Percentiles rank a stretch among this genome's conserved stretches.
Conservation (phyloP, 2,113 vertebrate species). For the Coregonus clupeaformis region DNA sequence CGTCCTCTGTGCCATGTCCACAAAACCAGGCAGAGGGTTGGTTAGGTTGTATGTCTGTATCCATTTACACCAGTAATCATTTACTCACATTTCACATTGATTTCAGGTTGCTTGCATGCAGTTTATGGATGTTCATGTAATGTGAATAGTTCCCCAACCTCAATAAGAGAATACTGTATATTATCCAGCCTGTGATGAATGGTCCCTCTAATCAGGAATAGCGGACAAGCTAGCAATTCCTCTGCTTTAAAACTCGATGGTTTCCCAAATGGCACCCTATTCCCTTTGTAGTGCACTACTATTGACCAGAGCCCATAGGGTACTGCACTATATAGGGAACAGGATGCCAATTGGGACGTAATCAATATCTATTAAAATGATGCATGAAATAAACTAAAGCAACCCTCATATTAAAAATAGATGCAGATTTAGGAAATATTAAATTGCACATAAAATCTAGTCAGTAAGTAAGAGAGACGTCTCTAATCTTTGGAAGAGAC, state of each 20-base stretch:
- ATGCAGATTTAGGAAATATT: slow-evolving; percentile 61
- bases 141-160: neutral
- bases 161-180: neutral
- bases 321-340: neutral
- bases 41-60: neutral
- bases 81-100: neutral
- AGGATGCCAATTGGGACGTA: neutral
- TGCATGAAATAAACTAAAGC: slow-evolving; percentile 43
- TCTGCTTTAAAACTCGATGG: neutral
- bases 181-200: neutral
- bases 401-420: slow-evolving; percentile 42
- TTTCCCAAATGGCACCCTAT: too few species aligned
- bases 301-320: too few species aligned
- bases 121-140: neutral
- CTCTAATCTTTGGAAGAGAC: slow-evolving; percentile 46
- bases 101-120: neutral
- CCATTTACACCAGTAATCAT: slow-evolving; percentile 7
- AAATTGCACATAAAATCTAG: slow-evolving; percentile 55
- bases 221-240: neutral
- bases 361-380: slow-evolving; percentile 11
- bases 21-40: neutral
- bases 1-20: neutral
- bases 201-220: neutral
- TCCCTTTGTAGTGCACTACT: too few species aligned
- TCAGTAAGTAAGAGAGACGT: slow-evolving; percentile 53